phyloP scores from a whole-genome alignment of 2,113 vertebrate genomes.

The Spilogale gracilis region DNA sequence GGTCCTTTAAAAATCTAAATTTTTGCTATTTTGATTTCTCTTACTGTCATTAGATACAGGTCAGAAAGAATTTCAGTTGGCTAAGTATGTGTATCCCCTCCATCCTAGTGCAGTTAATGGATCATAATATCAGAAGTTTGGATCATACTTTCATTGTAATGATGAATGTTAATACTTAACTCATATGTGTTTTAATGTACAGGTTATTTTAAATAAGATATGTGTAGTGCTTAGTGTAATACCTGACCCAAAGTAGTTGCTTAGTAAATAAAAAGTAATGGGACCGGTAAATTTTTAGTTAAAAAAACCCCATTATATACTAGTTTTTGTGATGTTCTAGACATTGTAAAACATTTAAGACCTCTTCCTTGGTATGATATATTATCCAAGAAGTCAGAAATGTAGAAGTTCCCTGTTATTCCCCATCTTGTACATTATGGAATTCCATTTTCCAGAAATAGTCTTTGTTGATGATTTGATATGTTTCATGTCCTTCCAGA shows the following conservation, averaged over 20 bases:
- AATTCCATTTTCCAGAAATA: slow-evolving; percentile 31
- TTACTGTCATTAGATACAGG: neutral
- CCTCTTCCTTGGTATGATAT: neutral
- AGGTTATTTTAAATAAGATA: neutral
- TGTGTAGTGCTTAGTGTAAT: neutral
- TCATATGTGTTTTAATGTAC: neutral
- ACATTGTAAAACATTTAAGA: neutral
- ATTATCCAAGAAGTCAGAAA: neutral
- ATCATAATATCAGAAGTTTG: neutral
- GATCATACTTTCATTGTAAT: neutral
- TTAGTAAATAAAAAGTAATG: neutral
- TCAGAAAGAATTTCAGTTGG: neutral
- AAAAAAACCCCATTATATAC: neutral
- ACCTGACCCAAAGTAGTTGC: neutral
- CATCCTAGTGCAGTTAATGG: neutral
- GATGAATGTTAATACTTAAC: neutral
- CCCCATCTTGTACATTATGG: neutral
- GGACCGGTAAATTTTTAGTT: neutral
- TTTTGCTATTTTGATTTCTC: slow-evolving; percentile 39
- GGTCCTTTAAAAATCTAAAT: neutral
- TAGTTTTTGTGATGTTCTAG: neutral
- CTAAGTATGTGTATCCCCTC: neutral
- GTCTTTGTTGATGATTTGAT: neutral
- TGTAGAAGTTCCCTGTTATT: neutral
- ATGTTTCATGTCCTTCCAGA: neutral